These are phyloP conservation scores for Stomatorhinus walkeri DNA, from an alignment of 2,797 vertebrate species.

Conservation along the genomic window DNA sequence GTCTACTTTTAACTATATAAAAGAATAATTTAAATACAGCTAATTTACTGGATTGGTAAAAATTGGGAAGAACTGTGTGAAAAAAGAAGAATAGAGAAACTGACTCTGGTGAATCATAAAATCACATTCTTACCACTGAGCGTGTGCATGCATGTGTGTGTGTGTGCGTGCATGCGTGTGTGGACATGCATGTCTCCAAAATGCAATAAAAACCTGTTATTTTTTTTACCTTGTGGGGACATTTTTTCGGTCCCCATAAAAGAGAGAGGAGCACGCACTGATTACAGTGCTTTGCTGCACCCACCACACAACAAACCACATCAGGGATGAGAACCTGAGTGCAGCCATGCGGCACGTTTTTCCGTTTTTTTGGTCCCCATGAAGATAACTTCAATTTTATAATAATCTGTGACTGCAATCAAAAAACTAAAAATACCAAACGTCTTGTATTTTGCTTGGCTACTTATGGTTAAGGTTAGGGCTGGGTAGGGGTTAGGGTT, in stretches of 20 bases:
- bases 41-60: neutral
- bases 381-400: neutral
- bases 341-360: neutral
- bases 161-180: neutral
- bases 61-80: neutral
- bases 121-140: neutral
- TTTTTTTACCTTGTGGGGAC: neutral
- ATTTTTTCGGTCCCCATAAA: neutral
- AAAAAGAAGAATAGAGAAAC: neutral
- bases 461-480: neutral
- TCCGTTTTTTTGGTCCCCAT: neutral
- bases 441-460: neutral
- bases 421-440: neutral
- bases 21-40: neutral
- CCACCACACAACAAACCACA: neutral
- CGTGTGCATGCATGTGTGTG: neutral
- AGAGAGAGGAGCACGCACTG: neutral
- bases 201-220: neutral
- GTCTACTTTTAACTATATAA: neutral
- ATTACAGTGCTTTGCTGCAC: neutral
- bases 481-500: neutral
- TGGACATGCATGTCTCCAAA: neutral
- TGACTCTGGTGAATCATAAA: neutral
- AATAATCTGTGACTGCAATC: neutral
- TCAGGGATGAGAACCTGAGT: neutral